A percentile compares a stretch with the other conserved stretches of the same genome.
Conservation (phyloP, 2,113 vertebrate species). For the Agapornis roseicollis region DNA sequence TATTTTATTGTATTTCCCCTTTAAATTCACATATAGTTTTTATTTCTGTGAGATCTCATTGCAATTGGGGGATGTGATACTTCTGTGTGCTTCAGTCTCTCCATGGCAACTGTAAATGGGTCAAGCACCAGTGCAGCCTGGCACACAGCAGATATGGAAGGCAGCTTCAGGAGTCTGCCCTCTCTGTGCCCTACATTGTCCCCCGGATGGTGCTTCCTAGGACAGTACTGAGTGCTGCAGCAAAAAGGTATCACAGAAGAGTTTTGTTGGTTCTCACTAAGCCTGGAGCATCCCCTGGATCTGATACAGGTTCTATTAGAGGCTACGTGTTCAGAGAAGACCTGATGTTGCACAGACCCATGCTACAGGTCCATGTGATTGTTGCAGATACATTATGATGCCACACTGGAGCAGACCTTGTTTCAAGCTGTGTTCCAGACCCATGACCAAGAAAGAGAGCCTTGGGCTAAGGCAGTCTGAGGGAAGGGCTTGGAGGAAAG, state of each 20-base stretch:
- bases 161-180: neutral
- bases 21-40: constrained; percentile 3
- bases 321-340: neutral
- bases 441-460: accelerated
- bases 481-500: neutral
- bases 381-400: neutral
- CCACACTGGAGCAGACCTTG: accelerated
- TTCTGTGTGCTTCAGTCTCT: neutral
- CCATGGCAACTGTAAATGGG: constrained; percentile 36
- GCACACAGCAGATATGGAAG: neutral
- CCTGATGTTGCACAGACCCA: neutral
- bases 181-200: neutral
- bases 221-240: neutral
- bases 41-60: neutral
- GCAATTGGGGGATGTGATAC: neutral
- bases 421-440: neutral
- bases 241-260: neutral
- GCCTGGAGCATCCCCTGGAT: neutral
- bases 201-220: neutral
- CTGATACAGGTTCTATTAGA: neutral
- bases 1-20: neutral
- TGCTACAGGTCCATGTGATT: neutral
- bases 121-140: neutral
- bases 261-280: neutral
- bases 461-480: neutral